phyloP scores from a whole-genome alignment of 2,113 vertebrate species.

The Pundamilia nyererei region DNA sequence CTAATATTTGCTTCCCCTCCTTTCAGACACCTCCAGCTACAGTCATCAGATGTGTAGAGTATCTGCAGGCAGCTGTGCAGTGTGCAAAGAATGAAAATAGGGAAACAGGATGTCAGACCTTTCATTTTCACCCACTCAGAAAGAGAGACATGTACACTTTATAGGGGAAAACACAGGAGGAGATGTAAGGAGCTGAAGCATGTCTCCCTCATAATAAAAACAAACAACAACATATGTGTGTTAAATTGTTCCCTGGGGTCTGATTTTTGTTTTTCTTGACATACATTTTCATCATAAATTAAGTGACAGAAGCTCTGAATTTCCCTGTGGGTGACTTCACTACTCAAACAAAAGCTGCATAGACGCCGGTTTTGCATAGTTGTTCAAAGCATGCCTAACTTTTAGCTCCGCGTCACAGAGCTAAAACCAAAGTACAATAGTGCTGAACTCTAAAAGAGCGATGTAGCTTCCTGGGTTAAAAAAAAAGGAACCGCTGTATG shows the following conservation, averaged over 20 bases:
- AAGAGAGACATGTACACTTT: neutral
- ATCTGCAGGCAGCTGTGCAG: neutral
- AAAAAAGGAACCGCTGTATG: neutral
- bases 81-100: neutral
- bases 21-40: neutral
- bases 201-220: neutral
- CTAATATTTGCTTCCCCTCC: neutral
- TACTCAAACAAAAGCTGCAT: rapidly evolving
- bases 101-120: neutral
- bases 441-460: neutral
- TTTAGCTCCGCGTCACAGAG: neutral
- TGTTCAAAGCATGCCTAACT: neutral
- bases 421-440: neutral
- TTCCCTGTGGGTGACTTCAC: neutral
- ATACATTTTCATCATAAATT: neutral
- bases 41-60: neutral
- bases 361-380: neutral
- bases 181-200: neutral
- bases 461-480: neutral
- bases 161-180: neutral
- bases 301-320: neutral
- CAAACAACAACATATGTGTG: neutral
- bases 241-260: neutral
- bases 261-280: neutral
- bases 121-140: neutral